Evolutionary conservation across 2,888 invertebrate genomes (phyloP).

Genomic region (Watsonalla binaria): DNA sequence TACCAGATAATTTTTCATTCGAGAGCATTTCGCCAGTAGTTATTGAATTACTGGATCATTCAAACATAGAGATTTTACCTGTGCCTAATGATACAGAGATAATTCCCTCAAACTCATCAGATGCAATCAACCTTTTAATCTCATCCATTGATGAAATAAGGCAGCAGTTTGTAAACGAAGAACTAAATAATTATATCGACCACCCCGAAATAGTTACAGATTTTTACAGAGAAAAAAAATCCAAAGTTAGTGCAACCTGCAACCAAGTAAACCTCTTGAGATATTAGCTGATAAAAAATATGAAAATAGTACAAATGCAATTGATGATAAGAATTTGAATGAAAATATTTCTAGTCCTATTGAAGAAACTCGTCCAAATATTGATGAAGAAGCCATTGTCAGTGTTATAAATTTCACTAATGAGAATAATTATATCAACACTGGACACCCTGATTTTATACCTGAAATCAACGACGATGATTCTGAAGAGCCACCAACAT

Average conservation of each 20-base stretch:
- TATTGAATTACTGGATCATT: too few species aligned
- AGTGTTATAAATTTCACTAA: too few species aligned
- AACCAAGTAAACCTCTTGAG: not conserved
- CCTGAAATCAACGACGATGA: too few species aligned
- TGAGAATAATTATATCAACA: too few species aligned
- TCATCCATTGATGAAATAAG: not conserved
- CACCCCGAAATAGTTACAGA: not conserved
- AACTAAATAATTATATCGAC: not conserved
- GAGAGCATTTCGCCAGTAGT: too few species aligned
- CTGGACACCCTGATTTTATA: too few species aligned
- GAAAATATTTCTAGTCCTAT: constrained; percentile 2
- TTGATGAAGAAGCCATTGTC: not conserved
- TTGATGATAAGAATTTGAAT: not conserved
- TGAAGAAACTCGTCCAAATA: not conserved
- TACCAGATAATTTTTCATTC: too few species aligned
- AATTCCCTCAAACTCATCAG: not conserved
- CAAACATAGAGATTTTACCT: not conserved
- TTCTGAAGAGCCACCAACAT: too few species aligned
- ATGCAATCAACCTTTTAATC: not conserved
- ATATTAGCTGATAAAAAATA: not conserved
- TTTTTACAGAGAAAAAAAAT: not conserved
- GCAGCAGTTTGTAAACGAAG: not conserved
- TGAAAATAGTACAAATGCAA: not conserved
- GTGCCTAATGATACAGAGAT: not conserved
- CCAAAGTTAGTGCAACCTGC: not conserved